These are phyloP conservation scores for Drosophila grimshawi DNA, from an alignment of 1,140 invertebrate species.

Conservation along the genomic window DNA sequence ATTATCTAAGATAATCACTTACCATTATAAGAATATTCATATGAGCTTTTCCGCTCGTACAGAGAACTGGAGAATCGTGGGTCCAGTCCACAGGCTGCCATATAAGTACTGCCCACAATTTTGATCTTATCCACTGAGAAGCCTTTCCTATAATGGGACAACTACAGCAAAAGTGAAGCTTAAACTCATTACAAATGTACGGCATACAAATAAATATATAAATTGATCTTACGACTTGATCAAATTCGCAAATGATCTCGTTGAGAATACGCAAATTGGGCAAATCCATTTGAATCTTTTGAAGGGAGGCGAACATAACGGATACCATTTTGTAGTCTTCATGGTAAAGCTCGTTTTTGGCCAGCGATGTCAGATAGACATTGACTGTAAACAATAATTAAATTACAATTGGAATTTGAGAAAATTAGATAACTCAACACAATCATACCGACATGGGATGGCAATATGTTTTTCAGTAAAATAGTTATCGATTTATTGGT, in stretches of 20 bases:
- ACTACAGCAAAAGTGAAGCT: not conserved
- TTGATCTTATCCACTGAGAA: slow-evolving; percentile 92
- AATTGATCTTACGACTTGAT: slow-evolving; percentile 85
- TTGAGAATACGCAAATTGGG: slow-evolving; percentile 92
- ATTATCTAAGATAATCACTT: slow-evolving; percentile 1
- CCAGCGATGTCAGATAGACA: slow-evolving; percentile 89
- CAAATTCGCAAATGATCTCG: slow-evolving; percentile 95
- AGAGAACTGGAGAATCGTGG: not conserved
- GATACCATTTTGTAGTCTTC: slow-evolving; percentile 93
- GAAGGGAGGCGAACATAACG: slow-evolving; percentile 96
- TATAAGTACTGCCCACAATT: slow-evolving; percentile 96
- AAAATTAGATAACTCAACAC: not conserved
- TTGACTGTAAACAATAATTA: slow-evolving; percentile 87
- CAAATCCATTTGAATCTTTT: slow-evolving; percentile 88
- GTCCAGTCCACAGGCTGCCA: slow-evolving; percentile 96
- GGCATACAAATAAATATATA: not conserved
- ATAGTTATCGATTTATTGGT: slow-evolving; percentile 92
- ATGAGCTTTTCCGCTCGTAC: not conserved
- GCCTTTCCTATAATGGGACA: slow-evolving; percentile 33
- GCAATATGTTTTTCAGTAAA: slow-evolving; percentile 93
- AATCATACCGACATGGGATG: slow-evolving; percentile 91
- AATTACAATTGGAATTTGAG: not conserved
- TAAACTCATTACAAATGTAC: not conserved
- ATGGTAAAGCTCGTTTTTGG: slow-evolving; percentile 91
- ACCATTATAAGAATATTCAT: not conserved